Evolutionary conservation across 37 sponge, comb jelly and placozoan species (phyloP).

Genomic region (Eunapius fragilis): DNA sequence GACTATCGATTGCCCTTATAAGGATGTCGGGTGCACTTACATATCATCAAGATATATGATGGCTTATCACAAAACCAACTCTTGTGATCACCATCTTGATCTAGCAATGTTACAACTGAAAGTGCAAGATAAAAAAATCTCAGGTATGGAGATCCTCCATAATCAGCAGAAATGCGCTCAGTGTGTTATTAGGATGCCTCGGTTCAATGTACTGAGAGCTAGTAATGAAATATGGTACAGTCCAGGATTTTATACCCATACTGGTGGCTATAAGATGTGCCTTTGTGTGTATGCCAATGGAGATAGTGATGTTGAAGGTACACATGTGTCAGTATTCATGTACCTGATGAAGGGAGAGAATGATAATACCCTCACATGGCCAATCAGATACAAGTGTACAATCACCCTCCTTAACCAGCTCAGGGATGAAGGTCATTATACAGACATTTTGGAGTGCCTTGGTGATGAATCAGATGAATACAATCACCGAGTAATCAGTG

Average conservation of each 20-base stretch:
- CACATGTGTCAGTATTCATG: conserved; percentile 47
- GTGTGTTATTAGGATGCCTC: neutral
- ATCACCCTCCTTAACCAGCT: conserved; percentile 64
- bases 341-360: conserved; percentile 55
- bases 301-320: neutral
- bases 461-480: too few relatives aligned
- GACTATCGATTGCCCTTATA: too few relatives aligned
- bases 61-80: too few relatives aligned
- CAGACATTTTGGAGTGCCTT: too few relatives aligned
- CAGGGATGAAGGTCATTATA: conserved; percentile 16
- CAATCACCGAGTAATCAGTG: too few relatives aligned
- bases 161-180: too few relatives aligned
- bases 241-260: conserved; percentile 49
- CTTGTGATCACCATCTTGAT: too few relatives aligned
- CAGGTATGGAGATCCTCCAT: too few relatives aligned
- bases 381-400: conserved; percentile 40
- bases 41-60: too few relatives aligned
- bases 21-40: too few relatives aligned
- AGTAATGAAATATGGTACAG: conserved; percentile 24
- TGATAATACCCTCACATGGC: conserved; percentile 61
- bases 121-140: too few relatives aligned
- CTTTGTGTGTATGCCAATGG: conserved; percentile 32
- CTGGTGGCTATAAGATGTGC: conserved; percentile 54
- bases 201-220: neutral
- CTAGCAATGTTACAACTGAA: too few relatives aligned